These are phyloP conservation scores for Gallinago stenura DNA, from an alignment of 2,797 vertebrate species.

Conservation along the genomic window DNA sequence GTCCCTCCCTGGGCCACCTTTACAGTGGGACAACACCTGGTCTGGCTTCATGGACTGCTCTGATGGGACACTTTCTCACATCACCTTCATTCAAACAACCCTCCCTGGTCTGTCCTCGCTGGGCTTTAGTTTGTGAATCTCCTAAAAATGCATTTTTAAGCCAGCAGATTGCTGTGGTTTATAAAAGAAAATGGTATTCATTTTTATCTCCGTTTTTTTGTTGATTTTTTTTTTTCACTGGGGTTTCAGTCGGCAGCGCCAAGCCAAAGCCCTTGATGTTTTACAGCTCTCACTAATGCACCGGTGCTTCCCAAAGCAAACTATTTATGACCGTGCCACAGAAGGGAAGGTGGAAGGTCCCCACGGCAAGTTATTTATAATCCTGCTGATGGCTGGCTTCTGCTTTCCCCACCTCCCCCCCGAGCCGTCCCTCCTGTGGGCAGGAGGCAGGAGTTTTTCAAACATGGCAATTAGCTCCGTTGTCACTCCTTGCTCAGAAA, in stretches of 20 bases:
- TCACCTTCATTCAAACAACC: background rate
- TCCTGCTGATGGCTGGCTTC: background rate
- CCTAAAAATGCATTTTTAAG: background rate
- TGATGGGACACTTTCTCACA: background rate
- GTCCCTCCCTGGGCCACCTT: background rate
- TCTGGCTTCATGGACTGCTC: background rate
- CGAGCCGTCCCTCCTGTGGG: background rate
- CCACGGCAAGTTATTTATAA: background rate
- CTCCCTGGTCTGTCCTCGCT: background rate
- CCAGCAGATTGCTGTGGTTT: background rate
- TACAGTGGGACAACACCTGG: background rate
- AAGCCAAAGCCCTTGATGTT: background rate
- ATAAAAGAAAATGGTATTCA: background rate
- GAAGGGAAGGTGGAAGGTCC: conserved; percentile 1
- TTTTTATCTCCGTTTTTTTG: background rate
- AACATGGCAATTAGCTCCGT: background rate
- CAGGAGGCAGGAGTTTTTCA: background rate
- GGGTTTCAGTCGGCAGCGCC: background rate
- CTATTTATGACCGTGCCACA: background rate
- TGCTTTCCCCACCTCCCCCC: background rate
- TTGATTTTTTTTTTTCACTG: background rate
- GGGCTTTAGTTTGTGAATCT: background rate
- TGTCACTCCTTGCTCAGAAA: background rate
- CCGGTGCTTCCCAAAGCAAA: conserved; percentile 2
- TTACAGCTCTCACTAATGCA: conserved; percentile 26